A percentile compares a stretch with the other conserved stretches of the same genome.
These are phyloP conservation scores for Isotomurus palustris DNA, from an alignment of 2,888 invertebrate species.

Conservation along the genomic window DNA sequence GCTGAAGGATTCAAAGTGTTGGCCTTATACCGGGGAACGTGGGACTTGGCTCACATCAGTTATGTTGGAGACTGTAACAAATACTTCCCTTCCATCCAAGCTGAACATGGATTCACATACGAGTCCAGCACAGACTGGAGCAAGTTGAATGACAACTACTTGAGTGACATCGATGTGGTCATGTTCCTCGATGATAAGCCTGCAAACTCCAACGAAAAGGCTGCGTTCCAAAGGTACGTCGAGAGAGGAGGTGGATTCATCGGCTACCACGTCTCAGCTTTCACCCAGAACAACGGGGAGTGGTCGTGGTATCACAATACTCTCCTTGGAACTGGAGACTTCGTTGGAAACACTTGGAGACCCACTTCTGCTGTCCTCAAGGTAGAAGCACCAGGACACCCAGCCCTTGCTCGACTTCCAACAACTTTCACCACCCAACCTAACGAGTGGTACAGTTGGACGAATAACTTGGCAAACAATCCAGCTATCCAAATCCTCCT, in stretches of 20 bases:
- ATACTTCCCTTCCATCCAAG: slow-evolving; percentile 28
- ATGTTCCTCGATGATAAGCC: slow-evolving; percentile 36
- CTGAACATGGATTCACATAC: slow-evolving; percentile 27
- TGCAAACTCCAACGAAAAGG: slow-evolving; percentile 12
- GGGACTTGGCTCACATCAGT: slow-evolving; percentile 40
- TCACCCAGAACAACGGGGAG: slow-evolving; percentile 22
- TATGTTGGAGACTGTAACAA: slow-evolving; percentile 33
- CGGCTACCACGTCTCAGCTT: slow-evolving; percentile 38
- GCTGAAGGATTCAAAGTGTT: slow-evolving; percentile 25
- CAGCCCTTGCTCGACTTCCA: slow-evolving; percentile 22
- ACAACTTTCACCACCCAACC: slow-evolving; percentile 28
- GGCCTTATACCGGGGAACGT: slow-evolving; percentile 32
- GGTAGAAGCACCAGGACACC: slow-evolving; percentile 29
- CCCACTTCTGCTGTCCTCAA: slow-evolving; percentile 36
- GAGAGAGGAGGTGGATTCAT: slow-evolving; percentile 35
- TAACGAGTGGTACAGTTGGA: slow-evolving; percentile 37
- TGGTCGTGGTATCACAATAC: slow-evolving; percentile 42
- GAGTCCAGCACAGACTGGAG: slow-evolving; percentile 38
- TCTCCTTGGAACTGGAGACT: slow-evolving; percentile 36
- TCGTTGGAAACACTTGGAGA: slow-evolving; percentile 35
- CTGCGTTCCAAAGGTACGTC: slow-evolving; percentile 30
- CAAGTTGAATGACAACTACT: slow-evolving; percentile 32
- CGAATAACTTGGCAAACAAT: slow-evolving; percentile 22
- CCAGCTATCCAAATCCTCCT: slow-evolving; percentile 31
- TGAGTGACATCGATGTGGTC: slow-evolving; percentile 28